Evolutionary conservation across 1,140 invertebrate species (phyloP).

Genomic region (Trichogramma pretiosum): DNA sequence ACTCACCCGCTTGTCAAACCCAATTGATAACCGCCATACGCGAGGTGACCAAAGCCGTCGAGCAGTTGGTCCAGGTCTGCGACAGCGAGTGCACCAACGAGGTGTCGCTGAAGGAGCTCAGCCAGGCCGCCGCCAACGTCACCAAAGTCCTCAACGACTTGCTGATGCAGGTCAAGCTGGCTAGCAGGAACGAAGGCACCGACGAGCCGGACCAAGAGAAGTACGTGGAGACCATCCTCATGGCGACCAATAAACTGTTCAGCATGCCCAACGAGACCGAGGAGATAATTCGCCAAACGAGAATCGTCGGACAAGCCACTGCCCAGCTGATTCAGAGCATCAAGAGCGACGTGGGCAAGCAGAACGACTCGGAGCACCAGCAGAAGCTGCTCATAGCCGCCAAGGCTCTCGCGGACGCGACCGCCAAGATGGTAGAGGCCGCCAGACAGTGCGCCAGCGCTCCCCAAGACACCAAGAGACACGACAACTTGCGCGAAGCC

Average conservation of each 20-base stretch:
- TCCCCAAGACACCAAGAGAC: slow-evolving; percentile 74
- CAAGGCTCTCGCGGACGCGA: slow-evolving; percentile 90
- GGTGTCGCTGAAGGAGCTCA: slow-evolving; percentile 66
- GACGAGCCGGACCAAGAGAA: slow-evolving; percentile 60
- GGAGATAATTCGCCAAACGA: slow-evolving; percentile 92
- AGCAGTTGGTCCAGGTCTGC: slow-evolving; percentile 70
- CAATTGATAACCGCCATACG: slow-evolving; percentile 87
- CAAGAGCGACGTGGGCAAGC: slow-evolving; percentile 84
- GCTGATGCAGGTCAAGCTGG: slow-evolving; percentile 77
- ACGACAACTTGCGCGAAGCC: slow-evolving; percentile 73
- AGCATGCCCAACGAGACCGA: slow-evolving; percentile 73
- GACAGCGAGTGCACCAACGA: slow-evolving; percentile 62
- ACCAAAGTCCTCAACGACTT: slow-evolving; percentile 83
- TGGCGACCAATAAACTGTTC: slow-evolving; percentile 82
- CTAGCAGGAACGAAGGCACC: slow-evolving; percentile 41
- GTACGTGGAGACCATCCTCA: slow-evolving; percentile 81
- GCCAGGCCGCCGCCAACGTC: slow-evolving; percentile 78
- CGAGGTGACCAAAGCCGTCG: slow-evolving; percentile 87
- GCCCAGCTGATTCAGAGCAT: slow-evolving; percentile 87
- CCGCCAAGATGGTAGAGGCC: slow-evolving; percentile 87
- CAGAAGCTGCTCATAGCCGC: slow-evolving; percentile 82
- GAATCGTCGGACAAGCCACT: slow-evolving; percentile 85
- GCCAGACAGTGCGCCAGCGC: slow-evolving; percentile 82
- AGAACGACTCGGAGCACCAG: slow-evolving; percentile 82
- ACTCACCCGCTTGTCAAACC: slow-evolving; percentile 86